Percentiles rank a stretch among this genome's conserved stretches.
Evolutionary conservation across 1,140 invertebrate species (phyloP).

Genomic region (Lepidurus apus): DNA sequence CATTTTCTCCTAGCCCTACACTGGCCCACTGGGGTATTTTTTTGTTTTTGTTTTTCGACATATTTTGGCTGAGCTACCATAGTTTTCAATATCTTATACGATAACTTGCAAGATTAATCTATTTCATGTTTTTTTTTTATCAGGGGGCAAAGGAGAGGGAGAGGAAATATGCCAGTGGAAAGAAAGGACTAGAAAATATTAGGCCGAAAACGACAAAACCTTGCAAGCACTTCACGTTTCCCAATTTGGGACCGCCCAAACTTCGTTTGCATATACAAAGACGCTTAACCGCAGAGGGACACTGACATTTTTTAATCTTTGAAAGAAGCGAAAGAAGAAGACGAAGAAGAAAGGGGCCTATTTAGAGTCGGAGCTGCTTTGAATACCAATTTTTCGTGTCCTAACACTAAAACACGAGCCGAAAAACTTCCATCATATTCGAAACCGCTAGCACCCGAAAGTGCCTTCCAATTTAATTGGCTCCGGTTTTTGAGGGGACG

Average conservation of each 20-base stretch:
- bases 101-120: constrained; percentile 1
- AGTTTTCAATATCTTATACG: neutral
- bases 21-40: no score
- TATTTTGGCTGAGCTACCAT: neutral
- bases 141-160: neutral
- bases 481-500: neutral
- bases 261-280: constrained; percentile 18
- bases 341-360: neutral
- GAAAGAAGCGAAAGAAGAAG: neutral
- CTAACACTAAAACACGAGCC: neutral
- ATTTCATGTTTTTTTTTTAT: neutral
- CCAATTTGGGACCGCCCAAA: constrained; percentile 16
- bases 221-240: constrained; percentile 14
- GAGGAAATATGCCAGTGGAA: neutral
- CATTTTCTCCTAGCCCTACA: neutral
- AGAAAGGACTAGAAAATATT: neutral
- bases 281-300: constrained; percentile 17
- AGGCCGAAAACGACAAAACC: neutral
- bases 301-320: constrained; percentile 22
- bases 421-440: neutral
- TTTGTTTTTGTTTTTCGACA: neutral
- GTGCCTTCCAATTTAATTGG: neutral
- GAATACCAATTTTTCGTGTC: constrained; percentile 1
- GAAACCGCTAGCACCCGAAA: no score
- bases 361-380: neutral